phyloP scores from a whole-genome alignment of 1,140 invertebrate species.

The Eupristina koningsbergeri region DNA sequence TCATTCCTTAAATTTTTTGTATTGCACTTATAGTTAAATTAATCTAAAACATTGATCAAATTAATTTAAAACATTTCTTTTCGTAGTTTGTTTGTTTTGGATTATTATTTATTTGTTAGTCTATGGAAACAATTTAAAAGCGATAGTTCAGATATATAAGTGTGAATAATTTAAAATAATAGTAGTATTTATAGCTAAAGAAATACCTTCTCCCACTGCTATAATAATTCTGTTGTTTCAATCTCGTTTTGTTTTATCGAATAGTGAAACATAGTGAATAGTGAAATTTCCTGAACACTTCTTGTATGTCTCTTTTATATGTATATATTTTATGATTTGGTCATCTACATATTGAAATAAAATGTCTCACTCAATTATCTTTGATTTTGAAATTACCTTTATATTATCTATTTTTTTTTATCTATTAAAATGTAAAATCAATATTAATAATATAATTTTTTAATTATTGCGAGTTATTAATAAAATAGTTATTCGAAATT shows the following conservation, averaged over 20 bases:
- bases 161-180: not conserved
- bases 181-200: not conserved
- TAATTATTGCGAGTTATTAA: too few species aligned
- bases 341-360: not conserved
- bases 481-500: too few species aligned
- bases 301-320: not conserved
- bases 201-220: not conserved
- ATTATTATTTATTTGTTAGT: not conserved
- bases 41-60: not conserved
- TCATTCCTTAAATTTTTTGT: not conserved
- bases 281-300: too few species aligned
- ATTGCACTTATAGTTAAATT: not conserved
- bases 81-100: not conserved
- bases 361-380: not conserved
- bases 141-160: not conserved
- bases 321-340: not conserved
- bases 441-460: too few species aligned
- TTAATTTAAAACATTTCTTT: not conserved
- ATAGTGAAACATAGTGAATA: not conserved
- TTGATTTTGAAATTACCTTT: not conserved
- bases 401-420: too few species aligned
- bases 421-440: too few species aligned
- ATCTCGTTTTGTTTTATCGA: not conserved
- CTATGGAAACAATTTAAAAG: not conserved
- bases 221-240: not conserved